A percentile compares a stretch with the other conserved stretches of the same genome.
These are phyloP conservation scores for Taurulus bubalis DNA, from an alignment of 2,113 vertebrate genomes.

Conservation along the genomic window DNA sequence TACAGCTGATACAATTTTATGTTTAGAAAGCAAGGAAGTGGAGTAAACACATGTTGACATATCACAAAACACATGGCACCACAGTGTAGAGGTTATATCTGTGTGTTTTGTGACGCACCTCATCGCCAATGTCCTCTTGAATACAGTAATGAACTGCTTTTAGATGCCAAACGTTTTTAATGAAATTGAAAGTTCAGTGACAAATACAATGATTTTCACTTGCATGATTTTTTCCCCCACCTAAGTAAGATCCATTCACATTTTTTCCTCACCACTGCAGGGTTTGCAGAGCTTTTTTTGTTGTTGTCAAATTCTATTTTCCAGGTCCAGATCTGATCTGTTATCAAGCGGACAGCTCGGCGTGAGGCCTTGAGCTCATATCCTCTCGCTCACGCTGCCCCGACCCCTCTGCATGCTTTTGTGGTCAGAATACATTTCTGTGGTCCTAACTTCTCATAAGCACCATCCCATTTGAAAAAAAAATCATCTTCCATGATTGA, in stretches of 20 bases:
- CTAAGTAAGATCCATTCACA: slow-evolving; percentile 9
- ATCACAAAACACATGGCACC: slow-evolving; percentile 58
- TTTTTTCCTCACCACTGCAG: neutral
- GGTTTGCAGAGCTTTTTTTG: slow-evolving; percentile 35
- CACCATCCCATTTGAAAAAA: slow-evolving; percentile 4
- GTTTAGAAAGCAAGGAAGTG: slow-evolving; percentile 68
- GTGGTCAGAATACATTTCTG: slow-evolving; percentile 30
- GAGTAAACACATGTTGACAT: slow-evolving; percentile 65
- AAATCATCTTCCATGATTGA: slow-evolving; percentile 23
- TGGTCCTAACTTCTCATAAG: slow-evolving; percentile 10
- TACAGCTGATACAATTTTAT: slow-evolving; percentile 61
- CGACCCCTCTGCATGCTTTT: slow-evolving; percentile 6
- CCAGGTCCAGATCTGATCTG: slow-evolving; percentile 47
- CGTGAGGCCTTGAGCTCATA: slow-evolving; percentile 43
- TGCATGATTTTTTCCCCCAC: neutral
- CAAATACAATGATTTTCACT: slow-evolving; percentile 17
- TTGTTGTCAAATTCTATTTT: slow-evolving; percentile 47
- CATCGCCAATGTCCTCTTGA: slow-evolving; percentile 37
- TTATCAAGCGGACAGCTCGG: slow-evolving; percentile 49
- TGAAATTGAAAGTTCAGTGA: slow-evolving; percentile 32
- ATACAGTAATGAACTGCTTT: slow-evolving; percentile 36
- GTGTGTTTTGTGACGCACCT: slow-evolving; percentile 4
- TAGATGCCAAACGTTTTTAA: slow-evolving; percentile 39
- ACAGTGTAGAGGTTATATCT: slow-evolving; percentile 22
- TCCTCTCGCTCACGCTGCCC: slow-evolving; percentile 31